These are phyloP conservation scores for Lepidothrix coronata DNA, from an alignment of 2,113 vertebrate species.

Conservation along the genomic window DNA sequence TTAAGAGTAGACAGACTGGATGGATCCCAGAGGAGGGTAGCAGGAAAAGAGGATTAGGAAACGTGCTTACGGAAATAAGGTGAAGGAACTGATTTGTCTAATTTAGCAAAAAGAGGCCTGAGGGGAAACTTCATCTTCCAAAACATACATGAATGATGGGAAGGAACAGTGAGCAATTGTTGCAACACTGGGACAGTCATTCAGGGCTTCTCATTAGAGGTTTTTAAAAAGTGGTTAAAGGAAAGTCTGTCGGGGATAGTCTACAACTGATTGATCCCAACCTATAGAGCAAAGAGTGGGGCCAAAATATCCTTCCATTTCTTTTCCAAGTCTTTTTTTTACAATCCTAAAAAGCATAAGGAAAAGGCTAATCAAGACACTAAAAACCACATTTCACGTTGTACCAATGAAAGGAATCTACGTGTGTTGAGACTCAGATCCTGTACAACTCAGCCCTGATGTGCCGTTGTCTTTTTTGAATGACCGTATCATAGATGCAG, in stretches of 20 bases:
- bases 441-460: neutral
- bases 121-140: conserved; percentile 10
- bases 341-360: neutral
- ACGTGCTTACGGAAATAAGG: neutral
- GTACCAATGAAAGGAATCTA: neutral
- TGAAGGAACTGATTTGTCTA: conserved; percentile 32
- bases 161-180: conserved; percentile 8
- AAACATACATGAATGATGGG: neutral
- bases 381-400: neutral
- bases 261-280: neutral
- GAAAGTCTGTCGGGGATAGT: neutral
- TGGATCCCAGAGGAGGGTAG: neutral
- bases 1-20: neutral
- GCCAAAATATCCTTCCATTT: neutral
- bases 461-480: neutral
- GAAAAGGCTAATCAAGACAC: neutral
- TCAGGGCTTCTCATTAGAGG: neutral
- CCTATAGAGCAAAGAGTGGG: neutral
- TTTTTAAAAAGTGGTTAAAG: neutral
- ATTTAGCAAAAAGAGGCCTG: conserved; percentile 22
- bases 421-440: neutral
- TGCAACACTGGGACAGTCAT: neutral
- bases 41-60: conserved; percentile 42
- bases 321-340: neutral
- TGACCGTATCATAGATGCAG: neutral